Conservation (phyloP, 1,140 invertebrate species). For the Lordiphosa mommai region DNA sequence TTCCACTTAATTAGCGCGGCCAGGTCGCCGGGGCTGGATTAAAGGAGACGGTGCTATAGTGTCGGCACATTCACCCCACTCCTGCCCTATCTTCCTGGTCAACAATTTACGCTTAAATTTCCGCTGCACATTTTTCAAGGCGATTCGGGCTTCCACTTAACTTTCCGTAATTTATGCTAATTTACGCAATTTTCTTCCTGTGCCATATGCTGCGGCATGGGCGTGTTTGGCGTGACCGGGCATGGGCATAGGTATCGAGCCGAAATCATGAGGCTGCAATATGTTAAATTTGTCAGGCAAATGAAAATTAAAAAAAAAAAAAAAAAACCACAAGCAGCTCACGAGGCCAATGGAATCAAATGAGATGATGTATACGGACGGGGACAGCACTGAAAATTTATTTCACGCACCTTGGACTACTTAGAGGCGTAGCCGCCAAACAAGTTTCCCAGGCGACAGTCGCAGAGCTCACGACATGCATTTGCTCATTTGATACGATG, state of each 20-base stretch:
- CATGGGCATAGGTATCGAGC: slow-evolving; percentile 2
- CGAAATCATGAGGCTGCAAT: slow-evolving; percentile 33
- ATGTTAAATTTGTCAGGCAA: slow-evolving; percentile 36
- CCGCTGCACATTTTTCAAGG: slow-evolving; percentile 74
- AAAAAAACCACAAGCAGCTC: slow-evolving; percentile 16
- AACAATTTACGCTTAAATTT: slow-evolving; percentile 74
- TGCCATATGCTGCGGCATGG: neutral
- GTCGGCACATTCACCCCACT: neutral
- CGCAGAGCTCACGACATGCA: slow-evolving; percentile 24
- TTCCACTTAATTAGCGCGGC: slow-evolving; percentile 73
- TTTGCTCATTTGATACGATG: slow-evolving; percentile 19
- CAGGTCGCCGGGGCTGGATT: slow-evolving; percentile 6
- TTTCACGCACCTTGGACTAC: slow-evolving; percentile 76
- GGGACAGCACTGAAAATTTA: slow-evolving; percentile 46
- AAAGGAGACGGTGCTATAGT: neutral
- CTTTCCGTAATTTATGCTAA: slow-evolving; percentile 66
- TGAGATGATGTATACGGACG: slow-evolving; percentile 14
- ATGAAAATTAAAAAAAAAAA: slow-evolving; percentile 5
- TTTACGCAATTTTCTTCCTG: slow-evolving; percentile 60
- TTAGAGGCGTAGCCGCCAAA: slow-evolving; percentile 64
- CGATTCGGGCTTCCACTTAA: slow-evolving; percentile 68
- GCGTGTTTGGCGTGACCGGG: slow-evolving; percentile 34
- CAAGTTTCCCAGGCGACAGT: slow-evolving; percentile 43
- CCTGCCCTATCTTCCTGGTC: slow-evolving; percentile 36
- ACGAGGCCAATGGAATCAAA: slow-evolving; percentile 52